phyloP scores from a whole-genome alignment of 2,888 invertebrate genomes.

The Embidobia sp. region DNA sequence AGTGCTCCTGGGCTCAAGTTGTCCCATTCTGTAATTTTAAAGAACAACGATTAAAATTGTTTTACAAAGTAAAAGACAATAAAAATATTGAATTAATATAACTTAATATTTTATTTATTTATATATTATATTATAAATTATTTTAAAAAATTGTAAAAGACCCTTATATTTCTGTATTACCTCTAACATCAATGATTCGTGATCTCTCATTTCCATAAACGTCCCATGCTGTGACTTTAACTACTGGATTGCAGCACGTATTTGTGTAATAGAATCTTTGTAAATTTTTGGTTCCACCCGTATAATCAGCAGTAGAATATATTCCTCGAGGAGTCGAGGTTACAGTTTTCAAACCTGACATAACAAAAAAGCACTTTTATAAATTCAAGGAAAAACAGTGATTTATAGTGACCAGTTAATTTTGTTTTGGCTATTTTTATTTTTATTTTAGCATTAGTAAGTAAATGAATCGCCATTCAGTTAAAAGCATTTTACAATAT shows the following conservation, averaged over 20 bases:
- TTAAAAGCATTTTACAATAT: no score
- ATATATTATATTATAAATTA: not conserved
- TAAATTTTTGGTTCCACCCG: slow-evolving; percentile 86
- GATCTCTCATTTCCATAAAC: slow-evolving; percentile 86
- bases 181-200: slow-evolving; percentile 85
- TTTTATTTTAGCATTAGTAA: no score
- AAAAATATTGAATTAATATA: not conserved
- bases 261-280: slow-evolving; percentile 87
- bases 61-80: not conserved
- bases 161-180: no score
- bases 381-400: not conserved
- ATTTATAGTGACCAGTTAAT: no score
- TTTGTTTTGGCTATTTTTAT: no score
- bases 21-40: slow-evolving; percentile 82
- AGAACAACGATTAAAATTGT: not conserved
- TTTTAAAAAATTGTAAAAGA: no score
- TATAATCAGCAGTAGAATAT: slow-evolving; percentile 85
- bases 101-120: slow-evolving; percentile 82
- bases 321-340: slow-evolving; percentile 82
- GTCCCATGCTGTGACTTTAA: slow-evolving; percentile 87
- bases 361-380: no score
- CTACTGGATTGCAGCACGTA: slow-evolving; percentile 88
- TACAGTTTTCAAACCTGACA: slow-evolving; percentile 75
- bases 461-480: no score
- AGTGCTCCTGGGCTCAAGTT: slow-evolving; percentile 82